A percentile compares a stretch with the other conserved stretches of the same genome.
phyloP scores from a whole-genome alignment of 2,113 vertebrate genomes.

The Callipepla californica region DNA sequence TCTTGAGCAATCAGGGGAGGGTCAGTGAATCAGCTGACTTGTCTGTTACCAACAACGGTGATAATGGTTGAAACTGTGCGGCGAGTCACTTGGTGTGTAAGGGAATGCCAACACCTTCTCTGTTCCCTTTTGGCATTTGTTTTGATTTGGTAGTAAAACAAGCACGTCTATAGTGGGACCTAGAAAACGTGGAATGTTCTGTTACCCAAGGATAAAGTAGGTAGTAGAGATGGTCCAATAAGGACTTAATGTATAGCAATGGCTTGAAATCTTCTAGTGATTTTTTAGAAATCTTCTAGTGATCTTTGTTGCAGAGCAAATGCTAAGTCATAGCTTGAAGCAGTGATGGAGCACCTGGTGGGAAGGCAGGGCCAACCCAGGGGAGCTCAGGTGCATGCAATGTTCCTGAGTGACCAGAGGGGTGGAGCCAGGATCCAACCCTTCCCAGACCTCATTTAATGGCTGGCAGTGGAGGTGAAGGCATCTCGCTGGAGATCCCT shows the following conservation, averaged over 20 bases:
- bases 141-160: background rate
- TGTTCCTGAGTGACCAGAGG: no score
- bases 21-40: background rate
- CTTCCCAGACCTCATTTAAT: no score
- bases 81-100: background rate
- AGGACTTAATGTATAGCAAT: background rate
- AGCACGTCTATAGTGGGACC: background rate
- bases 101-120: background rate
- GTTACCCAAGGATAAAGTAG: background rate
- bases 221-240: background rate
- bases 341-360: no score
- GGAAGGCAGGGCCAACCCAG: no score
- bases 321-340: no score
- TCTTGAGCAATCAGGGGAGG: background rate
- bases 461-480: no score
- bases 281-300: background rate
- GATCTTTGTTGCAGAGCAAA: background rate
- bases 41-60: background rate
- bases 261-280: background rate
- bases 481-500: no score
- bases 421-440: no score
- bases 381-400: no score
- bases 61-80: fast-evolving
- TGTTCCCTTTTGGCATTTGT: background rate
- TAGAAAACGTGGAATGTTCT: fast-evolving